Conservation (phyloP, 2,888 invertebrate species). For the Carabus problematicus region DNA sequence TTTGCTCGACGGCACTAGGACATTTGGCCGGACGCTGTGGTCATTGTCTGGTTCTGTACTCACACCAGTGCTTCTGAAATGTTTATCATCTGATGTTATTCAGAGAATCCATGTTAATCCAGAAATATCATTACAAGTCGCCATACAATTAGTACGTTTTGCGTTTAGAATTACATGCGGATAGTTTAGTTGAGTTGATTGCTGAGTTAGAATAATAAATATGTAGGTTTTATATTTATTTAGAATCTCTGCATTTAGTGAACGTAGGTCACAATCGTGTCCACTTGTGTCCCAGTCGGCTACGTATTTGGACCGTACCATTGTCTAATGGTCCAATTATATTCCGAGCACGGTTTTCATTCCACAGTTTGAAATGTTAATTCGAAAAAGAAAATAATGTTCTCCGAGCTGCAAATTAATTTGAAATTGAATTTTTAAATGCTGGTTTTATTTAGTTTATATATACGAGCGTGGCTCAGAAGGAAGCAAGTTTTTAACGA, state of each 20-base stretch:
- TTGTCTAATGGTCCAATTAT: conserved; percentile 28
- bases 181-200: neutral
- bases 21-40: conserved; percentile 4
- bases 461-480: too few species aligned
- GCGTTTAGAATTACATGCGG: neutral
- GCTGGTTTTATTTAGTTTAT: neutral
- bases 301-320: conserved; percentile 8
- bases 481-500: too few species aligned
- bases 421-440: conserved; percentile 14
- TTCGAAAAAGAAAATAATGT: conserved; percentile 10
- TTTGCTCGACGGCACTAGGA: conserved; percentile 2
- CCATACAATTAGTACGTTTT: neutral
- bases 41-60: neutral
- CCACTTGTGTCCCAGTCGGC: conserved; percentile 18
- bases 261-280: neutral
- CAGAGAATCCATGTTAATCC: too few species aligned
- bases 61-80: conserved; percentile 10
- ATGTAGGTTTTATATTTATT: too few species aligned
- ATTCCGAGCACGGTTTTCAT: conserved; percentile 20
- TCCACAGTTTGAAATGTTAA: conserved; percentile 19
- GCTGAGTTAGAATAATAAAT: neutral
- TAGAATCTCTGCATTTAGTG: too few species aligned
- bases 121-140: too few species aligned
- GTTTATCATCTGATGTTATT: too few species aligned
- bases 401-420: conserved; percentile 5